phyloP scores from a whole-genome alignment of 1,140 invertebrate species.

The Nasonia vitripennis region DNA sequence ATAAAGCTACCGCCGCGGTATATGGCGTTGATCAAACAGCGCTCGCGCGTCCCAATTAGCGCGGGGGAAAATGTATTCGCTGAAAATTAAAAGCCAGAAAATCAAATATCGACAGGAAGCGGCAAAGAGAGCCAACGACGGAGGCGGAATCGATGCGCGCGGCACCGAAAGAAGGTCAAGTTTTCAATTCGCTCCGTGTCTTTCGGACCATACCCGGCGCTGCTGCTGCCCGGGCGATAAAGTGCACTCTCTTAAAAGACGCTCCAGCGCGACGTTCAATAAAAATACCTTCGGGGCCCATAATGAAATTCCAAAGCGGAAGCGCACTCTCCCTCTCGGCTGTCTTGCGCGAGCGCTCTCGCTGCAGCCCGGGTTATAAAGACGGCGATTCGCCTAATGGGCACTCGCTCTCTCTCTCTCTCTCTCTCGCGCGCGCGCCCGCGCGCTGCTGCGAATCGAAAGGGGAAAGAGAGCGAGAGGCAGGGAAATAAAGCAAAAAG shows the following conservation, averaged over 20 bases:
- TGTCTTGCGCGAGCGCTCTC: background rate
- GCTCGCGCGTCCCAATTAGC: background rate
- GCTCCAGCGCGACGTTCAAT: slow-evolving; percentile 32
- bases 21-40: too few species aligned
- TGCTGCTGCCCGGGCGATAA: slow-evolving; percentile 27
- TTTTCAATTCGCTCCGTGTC: slow-evolving; percentile 42
- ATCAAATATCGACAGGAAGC: slow-evolving; percentile 5
- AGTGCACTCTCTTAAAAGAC: slow-evolving; percentile 50
- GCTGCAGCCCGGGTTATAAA: slow-evolving; percentile 6
- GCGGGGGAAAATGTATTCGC: background rate
- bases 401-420: background rate
- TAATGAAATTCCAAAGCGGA: slow-evolving; percentile 48
- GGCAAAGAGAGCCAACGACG: background rate
- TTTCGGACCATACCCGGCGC: slow-evolving; percentile 3
- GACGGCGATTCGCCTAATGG: slow-evolving; percentile 39
- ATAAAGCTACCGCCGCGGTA: too few species aligned
- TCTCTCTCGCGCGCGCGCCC: too few species aligned
- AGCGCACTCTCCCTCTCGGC: slow-evolving; percentile 3
- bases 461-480: background rate
- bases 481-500: background rate
- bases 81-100: background rate
- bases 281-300: slow-evolving; percentile 42
- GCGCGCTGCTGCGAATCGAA: slow-evolving; percentile 4
- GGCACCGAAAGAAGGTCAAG: slow-evolving; percentile 41
- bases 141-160: background rate